Base-by-base conservation (phyloP, 2,797 vertebrate species). In the Phrynocephalus guinanensis region DNA sequence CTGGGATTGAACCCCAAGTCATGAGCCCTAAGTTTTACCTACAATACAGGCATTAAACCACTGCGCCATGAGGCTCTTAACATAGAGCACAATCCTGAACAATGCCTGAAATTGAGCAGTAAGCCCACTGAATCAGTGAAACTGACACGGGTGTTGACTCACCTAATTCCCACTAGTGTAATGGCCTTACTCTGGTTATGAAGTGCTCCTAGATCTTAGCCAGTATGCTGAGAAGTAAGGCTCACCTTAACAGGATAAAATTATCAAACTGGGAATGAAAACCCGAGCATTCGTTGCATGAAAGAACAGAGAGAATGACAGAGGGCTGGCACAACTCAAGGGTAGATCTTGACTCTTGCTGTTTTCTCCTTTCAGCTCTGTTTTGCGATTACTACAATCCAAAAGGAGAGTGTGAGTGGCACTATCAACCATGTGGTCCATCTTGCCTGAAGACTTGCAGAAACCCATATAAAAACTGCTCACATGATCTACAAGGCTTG, bases 341-440 rank as follows among this genome's bases (percentile, higher is more conserved):
- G 70, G 38, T 28, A 80, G 1, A 10, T 75, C 81, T 48, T 26
- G 44, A 84, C 67, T 56, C 38, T 90, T 82, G 89, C 78, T 50
- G 86, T 56, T 52, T 4, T 28, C 30, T 75, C 2, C 66, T 48
- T 95, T 11, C 93, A 99, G 99, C 99, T 80, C 91, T 99, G 30
- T 99, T 99, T 96, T 99, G 98, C 26, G 98, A 99, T 94, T 99
- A 98, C 95, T 99, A 98, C 95, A 99, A 99, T 85, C 90, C 94
- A 0, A 91, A 96, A 68, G 97, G 92, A 26, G 96, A 91, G 68
- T 99, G 98, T 79, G 97, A 98, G 90, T 99, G 98, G 98, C 98
- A 99, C 92, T 99, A 99, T 93, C 97, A 97, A 88, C 97, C 98
- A 1, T 99, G 98, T 82, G 98, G 98, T 73, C 95, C 96, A 2